Base-by-base conservation (phyloP, 2,888 invertebrate genomes). In the Tryphoninae sp. region DNA sequence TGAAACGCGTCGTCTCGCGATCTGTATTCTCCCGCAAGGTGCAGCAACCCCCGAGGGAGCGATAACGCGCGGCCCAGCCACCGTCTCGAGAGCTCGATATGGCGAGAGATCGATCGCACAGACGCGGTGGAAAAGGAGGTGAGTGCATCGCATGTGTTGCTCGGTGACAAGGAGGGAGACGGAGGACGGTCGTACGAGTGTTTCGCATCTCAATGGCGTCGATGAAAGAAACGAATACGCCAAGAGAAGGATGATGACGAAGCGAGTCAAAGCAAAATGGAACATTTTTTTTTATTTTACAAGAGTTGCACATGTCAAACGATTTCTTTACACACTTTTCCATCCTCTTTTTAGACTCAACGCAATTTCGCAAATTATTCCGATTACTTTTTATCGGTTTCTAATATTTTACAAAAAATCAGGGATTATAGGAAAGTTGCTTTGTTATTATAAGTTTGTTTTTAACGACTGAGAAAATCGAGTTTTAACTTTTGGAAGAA, bases 71-170 rank as follows among this genome's bases (percentile, higher is more conserved):
- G 55, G 58, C 51, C 40, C 45, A 42, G 61, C 51, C 53, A 65
- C 71, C 67, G 79, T 79, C 82, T 79, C 79, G 62, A 73, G 73
- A 77, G 73, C 79, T 79, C 68, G 76, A 79, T 82, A 80, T 82
- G 79, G 79, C 75, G 73, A 16, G 45, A 72, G 72, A 80, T 80
- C 71, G 67, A 83, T 80, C 74, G 40, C 16, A 26, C 42, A 72
- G 42, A 68, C 26, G 40, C 45, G 19, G 40, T 40, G 40, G 72
- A 62, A 76, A 73, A 68, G 61, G 45, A 40, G 40, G 22, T 55
- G 59, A 55, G 73, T 71, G 68, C 61, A 26, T 11, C 22, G 4
- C 55, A 16, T 22, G 67, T 33, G 19, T 23, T 0, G 9, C 11
- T 45, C 11, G 9, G 45, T 45, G 2, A 13, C 11, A 13, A 45